phyloP scores from a whole-genome alignment of 2,113 vertebrate species.

The Morone chrysops region DNA sequence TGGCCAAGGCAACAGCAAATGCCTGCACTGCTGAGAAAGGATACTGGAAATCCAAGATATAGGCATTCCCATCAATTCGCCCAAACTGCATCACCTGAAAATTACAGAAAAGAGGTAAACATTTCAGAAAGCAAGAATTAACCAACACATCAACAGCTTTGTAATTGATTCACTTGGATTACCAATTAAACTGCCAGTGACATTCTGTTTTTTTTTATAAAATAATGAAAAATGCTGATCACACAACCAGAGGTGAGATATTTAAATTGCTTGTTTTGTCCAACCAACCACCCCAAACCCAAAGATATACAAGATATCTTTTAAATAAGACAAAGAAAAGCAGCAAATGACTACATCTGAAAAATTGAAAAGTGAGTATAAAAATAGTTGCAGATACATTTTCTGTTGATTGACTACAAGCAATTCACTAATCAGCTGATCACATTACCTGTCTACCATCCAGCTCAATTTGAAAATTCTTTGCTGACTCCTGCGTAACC shows the following conservation, averaged over 20 bases:
- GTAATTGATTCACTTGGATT: background rate
- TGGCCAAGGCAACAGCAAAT: constrained; percentile 98
- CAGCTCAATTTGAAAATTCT: constrained; percentile 99
- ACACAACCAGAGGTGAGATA: background rate
- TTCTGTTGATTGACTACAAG: background rate
- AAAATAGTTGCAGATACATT: background rate
- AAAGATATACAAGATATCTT: background rate
- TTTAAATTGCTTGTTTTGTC: background rate
- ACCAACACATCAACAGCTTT: background rate
- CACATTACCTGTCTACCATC: constrained; percentile 94
- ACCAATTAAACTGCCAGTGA: too few species aligned
- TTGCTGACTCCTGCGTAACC: constrained; percentile 98
- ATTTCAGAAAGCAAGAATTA: constrained; percentile 1
- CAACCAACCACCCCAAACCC: background rate
- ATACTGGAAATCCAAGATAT: constrained; percentile 99
- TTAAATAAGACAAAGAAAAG: background rate
- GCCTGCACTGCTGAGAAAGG: constrained; percentile 99
- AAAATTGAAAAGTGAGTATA: background rate
- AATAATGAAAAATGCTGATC: background rate
- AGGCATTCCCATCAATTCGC: constrained; percentile 97
- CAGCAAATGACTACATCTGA: background rate
- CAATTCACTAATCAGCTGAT: background rate
- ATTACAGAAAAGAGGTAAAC: background rate
- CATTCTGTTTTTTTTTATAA: background rate
- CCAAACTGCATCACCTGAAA: constrained; percentile 99